Percentiles rank a stretch among this genome's conserved stretches.
Evolutionary conservation across 2,797 vertebrate species (phyloP).

Genomic region (Borostomias antarcticus): DNA sequence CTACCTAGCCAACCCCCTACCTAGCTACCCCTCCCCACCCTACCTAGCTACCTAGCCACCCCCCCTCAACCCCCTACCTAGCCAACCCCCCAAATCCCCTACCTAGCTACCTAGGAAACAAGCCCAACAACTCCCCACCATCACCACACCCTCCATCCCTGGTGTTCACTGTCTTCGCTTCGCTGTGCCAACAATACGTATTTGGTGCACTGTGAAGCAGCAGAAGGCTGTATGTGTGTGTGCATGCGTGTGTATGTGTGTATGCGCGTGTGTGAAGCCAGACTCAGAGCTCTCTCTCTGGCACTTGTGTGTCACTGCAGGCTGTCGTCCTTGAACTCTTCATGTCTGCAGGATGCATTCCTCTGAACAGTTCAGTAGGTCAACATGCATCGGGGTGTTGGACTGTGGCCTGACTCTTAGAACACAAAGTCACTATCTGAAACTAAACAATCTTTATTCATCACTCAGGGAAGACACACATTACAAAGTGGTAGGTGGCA

Average conservation of each 20-base stretch:
- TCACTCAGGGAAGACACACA: too few species aligned
- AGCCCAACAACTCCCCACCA: background rate
- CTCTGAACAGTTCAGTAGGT: background rate
- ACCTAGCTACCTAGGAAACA: background rate
- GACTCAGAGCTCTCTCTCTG: slow-evolving; percentile 39
- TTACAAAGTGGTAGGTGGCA: too few species aligned
- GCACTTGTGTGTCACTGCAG: slow-evolving; percentile 31
- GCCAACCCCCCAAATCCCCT: background rate
- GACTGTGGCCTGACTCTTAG: too few species aligned
- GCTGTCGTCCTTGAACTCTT: slow-evolving; percentile 11
- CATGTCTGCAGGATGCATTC: background rate
- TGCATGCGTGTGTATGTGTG: too few species aligned
- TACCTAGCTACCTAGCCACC: background rate
- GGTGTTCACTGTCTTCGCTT: slow-evolving; percentile 28
- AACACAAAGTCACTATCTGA: too few species aligned
- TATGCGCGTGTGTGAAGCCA: too few species aligned
- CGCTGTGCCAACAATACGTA: slow-evolving; percentile 33
- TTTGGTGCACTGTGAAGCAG: slow-evolving; percentile 19
- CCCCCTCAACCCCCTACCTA: background rate
- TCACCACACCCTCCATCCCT: slow-evolving; percentile 14
- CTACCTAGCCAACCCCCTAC: background rate
- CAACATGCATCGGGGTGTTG: too few species aligned
- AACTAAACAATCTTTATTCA: too few species aligned
- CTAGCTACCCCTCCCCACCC: background rate
- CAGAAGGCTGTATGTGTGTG: background rate